Base-by-base conservation (phyloP, 2,113 vertebrate species). In the Charadrius vociferus region DNA sequence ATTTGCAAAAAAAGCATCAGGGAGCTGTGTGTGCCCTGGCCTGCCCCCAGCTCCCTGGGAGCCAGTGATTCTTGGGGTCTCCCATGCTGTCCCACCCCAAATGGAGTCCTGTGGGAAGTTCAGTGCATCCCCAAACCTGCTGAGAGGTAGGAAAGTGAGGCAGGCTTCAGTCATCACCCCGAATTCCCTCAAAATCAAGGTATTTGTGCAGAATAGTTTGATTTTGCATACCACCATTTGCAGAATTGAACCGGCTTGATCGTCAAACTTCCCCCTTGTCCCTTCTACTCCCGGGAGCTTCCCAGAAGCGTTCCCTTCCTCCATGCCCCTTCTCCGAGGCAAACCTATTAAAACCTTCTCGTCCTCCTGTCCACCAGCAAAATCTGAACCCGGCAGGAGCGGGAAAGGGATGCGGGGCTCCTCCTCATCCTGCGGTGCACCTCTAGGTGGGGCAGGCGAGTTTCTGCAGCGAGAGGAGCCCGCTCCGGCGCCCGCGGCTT, bases 371-470 rank as follows among this genome's bases (percentile, higher is more conserved):
- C 67, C 65, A 3, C 6, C 81, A 29, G 49, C 36, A 36, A 79
- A 63, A 56, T 0, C 20, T 14, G 3, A 39, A 22, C 6, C 15
- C 18, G 2, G 16, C 32, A 2, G 62, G 4, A 29, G 74, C 21
- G 3, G 56, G 36, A 3, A 10, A 41, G 18, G 52, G 83, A 7
- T 24, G 43, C 6, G 14, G 49, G 12, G 68, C 68, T 41, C 81
- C 66, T 79, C 87, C 79, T 93, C 70, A 62, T 95, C 50, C 97
- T 34, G n/a, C 86, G 18, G 72, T 32, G 82, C 75, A 88, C 98
- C 98, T 97, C 98, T 98, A 98, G 98, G 75, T 98, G 98, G 98
- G 88, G 98, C 66, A 88, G 95, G 96, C 61, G 98, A 98, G 98
- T 97, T 96, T 95, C 47, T 23, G 19, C 85, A 63, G 66, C 81